A percentile compares a stretch with the other conserved stretches of the same genome.
phyloP scores from a whole-genome alignment of 2,797 vertebrate species.

The Bufotes viridis region DNA sequence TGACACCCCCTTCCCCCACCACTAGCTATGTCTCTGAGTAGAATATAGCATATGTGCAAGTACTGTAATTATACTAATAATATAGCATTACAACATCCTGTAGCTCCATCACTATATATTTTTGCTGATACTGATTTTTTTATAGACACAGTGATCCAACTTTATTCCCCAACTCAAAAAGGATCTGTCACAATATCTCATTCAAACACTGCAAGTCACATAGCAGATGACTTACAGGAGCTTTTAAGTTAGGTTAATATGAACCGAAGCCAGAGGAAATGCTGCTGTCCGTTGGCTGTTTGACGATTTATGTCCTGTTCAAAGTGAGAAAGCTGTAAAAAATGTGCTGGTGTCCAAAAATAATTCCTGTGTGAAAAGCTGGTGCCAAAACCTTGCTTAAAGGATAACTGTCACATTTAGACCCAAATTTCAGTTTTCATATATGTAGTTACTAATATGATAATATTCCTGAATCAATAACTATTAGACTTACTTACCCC shows the following conservation, averaged over 20 bases:
- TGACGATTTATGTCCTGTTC: conserved; percentile 53
- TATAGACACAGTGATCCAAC: conserved; percentile 14
- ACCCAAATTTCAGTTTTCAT: too few species aligned
- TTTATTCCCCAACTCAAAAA: conserved; percentile 11
- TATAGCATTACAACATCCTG: neutral
- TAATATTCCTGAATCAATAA: too few species aligned
- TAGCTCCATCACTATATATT: neutral
- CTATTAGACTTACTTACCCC: too few species aligned
- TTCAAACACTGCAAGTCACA: conserved; percentile 27
- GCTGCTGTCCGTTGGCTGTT: conserved; percentile 30
- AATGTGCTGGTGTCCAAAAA: conserved; percentile 36
- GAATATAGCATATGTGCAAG: neutral
- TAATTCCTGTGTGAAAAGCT: conserved; percentile 33
- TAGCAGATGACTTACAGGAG: conserved; percentile 51
- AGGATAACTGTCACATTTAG: too few species aligned
- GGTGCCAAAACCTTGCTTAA: conserved; percentile 23
- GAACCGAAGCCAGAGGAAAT: conserved; percentile 47
- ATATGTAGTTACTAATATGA: too few species aligned
- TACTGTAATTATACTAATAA: neutral
- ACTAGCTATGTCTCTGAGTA: too few species aligned
- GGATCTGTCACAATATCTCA: conserved; percentile 22
- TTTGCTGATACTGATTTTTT: neutral
- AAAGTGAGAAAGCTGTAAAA: conserved; percentile 39
- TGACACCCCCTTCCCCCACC: too few species aligned
- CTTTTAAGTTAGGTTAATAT: conserved; percentile 54